Evolutionary conservation across 2,888 invertebrate species (phyloP), one percentile per base, ranked within the genome.

Genomic region (Polydrusus pterygomalis): DNA sequence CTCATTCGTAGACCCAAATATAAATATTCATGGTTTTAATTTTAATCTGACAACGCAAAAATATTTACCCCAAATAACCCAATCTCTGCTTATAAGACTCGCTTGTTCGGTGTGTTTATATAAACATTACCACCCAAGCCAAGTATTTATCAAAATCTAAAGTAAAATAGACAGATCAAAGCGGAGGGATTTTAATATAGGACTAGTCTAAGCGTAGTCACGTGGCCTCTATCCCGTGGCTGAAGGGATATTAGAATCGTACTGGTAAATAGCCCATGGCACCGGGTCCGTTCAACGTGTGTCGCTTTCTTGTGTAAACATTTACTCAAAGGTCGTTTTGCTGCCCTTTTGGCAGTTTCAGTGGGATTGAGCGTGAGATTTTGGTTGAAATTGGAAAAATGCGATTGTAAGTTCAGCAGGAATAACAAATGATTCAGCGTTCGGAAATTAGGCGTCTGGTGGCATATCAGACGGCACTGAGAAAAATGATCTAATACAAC

Each of bases 261-360:
- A 63, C 69, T 45, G 47, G 17, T 47, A 47, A 20, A 56, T 58
- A 67, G 58, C 70, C 76, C 62, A 47, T 68, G 63, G 76, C 73
- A 54, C 8, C 47, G 30, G 25, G 40, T 9, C 18, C 30, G 56
- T 25, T 17, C 30, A 67, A 54, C 76, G 76, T 69, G 73, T 69
- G 76, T 77, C 68, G 49, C 47, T 64, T 56, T 60, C 68, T 69
- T 71, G 72, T 68, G 71, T 71, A 71, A 76, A 76, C 71, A 76
- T 72, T 76, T 67, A 72, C 76, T 69, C 47, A 69, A 72, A 64
- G 72, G 67, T 62, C 72, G 60, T 68, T 65, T n/a, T 15, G 58
- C 49, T 45, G 75, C 58, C 70, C 60, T 70, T 70, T 75, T 65
- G 71, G 63, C 62, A 49, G 70, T 70, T 62, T 49, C 30, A 13